Evolutionary conservation across 2,888 invertebrate genomes (phyloP), one percentile per base, ranked within the genome.

Genomic region (Pyrochroa serraticornis): DNA sequence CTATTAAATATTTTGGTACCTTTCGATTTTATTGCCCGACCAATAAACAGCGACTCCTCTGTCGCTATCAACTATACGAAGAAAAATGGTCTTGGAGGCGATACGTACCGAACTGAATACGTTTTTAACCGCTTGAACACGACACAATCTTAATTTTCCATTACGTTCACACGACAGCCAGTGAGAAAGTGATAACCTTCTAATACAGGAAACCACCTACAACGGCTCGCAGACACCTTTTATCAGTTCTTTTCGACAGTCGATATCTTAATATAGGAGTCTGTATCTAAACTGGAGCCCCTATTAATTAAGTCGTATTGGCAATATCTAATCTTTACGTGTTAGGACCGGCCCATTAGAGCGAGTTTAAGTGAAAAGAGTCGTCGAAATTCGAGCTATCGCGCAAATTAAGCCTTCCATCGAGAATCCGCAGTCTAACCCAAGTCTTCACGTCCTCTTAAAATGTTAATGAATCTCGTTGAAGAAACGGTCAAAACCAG

Each of bases 291-390:
- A 54, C 41, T 42, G 60, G 60, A 55, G 60, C 60, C 60, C 55
- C 60, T 60, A 60, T 60, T 60, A 60, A 60, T 60, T 60, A 60
- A 60, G 55, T 34, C 33, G 54, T 55, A 60, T 55, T 60, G 60
- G 60, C 60, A 55, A 45, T 59, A 59, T 59, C 59, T 59, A 59
- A 59, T 59, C 59, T 42, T 42, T 12, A 33, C 46, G 36, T 47
- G 52, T 47, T 52, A 37, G 31, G 10, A 31, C 31, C 36, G 47
- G 39, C 34, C 53, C 53, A 54, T 54, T 54, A 54, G 35, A 14
- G 31, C 34, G 22, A 5, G 42, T 42, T 10, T 30, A 9, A 38
- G 38, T 38, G 13, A 38, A 12, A 38, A 22, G 22, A 22, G 22
- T 22, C 22, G 22, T 22, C 22, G 22, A 22, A 22, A 22, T 22